Evolutionary conservation across 2,113 vertebrate genomes (phyloP), one percentile per base, ranked within the genome.

Genomic region (Paraplagusia blochii): DNA sequence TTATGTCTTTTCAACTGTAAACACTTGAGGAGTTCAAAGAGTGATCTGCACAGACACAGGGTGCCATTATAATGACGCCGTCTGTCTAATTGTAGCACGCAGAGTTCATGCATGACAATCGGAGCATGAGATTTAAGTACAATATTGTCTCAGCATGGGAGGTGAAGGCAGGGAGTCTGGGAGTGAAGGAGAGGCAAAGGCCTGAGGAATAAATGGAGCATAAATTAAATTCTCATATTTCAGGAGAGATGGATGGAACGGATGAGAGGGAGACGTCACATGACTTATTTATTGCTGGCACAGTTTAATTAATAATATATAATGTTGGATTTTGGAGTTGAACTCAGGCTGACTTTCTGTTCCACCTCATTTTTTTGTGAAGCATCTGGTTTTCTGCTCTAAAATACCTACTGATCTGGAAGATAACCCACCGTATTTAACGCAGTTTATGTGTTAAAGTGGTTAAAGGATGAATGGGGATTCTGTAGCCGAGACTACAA

Each of bases 81-180:
- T 78, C 85, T 76, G 77, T 80, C 67, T 87, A 88, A 90, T 89
- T 88, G 85, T 84, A 68, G 77, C 68, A 81, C 74, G 63, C 80
- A 80, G 68, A 48, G 68, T 83, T 74, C 78, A 76, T 77, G 83
- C 83, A 76, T 73, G 79, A 81, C 84, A 88, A 89, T 86, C 86
- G 84, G 88, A 91, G 90, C 90, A 87, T 91, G 88, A 91, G 87
- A 91, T 88, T 90, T 77, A 88, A 85, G 73, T 78, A 89, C 89
- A 90, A 89, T 90, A 89, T 89, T 88, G 86, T 69, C 88, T 57
- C 90, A 88, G 89, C 88, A 86, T 89, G 88, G 84, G 89, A 87
- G 78, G 78, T 85, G 60, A 73, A 70, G 86, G 63, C 22, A 57
- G 68, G 68, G 75, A 69, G 78, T 84, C 74, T 85, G 86, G 14